A percentile compares a stretch with the other conserved stretches of the same genome.
These are phyloP conservation scores for Syrphus vitripennis DNA, from an alignment of 2,888 invertebrate species.

Conservation along the genomic window DNA sequence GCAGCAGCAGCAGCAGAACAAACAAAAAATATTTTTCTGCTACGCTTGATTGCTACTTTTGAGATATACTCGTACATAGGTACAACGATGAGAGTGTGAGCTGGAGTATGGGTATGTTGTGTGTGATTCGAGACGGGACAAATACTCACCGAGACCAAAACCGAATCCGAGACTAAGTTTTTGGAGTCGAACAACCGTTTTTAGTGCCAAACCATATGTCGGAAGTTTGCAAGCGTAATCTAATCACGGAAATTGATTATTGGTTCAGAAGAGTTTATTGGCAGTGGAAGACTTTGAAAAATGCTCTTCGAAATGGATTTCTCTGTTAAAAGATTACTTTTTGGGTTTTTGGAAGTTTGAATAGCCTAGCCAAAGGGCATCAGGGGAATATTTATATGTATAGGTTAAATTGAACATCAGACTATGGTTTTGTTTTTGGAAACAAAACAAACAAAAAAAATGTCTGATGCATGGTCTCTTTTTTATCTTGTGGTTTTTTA, in stretches of 20 bases:
- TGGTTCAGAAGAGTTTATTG: slow-evolving; percentile 73
- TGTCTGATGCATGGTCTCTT: slow-evolving; percentile 4
- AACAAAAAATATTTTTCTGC: slow-evolving; percentile 52
- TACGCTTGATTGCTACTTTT: slow-evolving; percentile 61
- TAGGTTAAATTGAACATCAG: not conserved
- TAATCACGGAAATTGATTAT: slow-evolving; percentile 78
- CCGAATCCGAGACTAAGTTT: slow-evolving; percentile 52
- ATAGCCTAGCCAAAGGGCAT: slow-evolving; percentile 15
- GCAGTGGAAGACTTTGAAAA: slow-evolving; percentile 55
- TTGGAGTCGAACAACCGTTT: slow-evolving; percentile 54
- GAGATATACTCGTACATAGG: too few relatives aligned
- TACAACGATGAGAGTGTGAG: too few relatives aligned
- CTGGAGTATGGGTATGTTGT: not conserved
- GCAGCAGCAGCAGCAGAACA: slow-evolving; percentile 1
- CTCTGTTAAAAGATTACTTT: slow-evolving; percentile 33
- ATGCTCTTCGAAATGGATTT: slow-evolving; percentile 33
- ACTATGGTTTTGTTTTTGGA: not conserved
- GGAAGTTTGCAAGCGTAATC: slow-evolving; percentile 77
- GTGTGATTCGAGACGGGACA: slow-evolving; percentile 24
- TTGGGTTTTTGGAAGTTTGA: not conserved
- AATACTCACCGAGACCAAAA: slow-evolving; percentile 41
- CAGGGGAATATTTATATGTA: not conserved
- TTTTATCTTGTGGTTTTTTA: slow-evolving; percentile 6
- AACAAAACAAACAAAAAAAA: not conserved
- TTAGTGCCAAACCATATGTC: slow-evolving; percentile 76